Evolutionary conservation across 2,113 vertebrate genomes (phyloP), one percentile per base, ranked within the genome.

Genomic region (Macrotus californicus): DNA sequence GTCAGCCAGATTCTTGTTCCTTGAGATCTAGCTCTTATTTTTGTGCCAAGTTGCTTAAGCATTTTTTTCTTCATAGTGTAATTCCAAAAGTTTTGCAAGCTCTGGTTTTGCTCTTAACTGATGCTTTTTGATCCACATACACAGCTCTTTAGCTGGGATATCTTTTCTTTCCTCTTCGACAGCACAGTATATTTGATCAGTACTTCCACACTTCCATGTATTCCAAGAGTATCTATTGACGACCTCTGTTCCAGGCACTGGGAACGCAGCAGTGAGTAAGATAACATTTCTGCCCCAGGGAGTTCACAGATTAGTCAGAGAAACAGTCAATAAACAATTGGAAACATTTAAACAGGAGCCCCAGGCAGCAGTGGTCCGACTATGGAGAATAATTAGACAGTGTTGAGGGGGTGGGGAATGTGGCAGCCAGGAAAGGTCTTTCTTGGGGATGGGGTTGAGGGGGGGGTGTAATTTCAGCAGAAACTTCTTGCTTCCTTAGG

Each of bases 371-470:
- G 21, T 1, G 19, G 31, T 18, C 54, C 11, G 11, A 31, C 18
- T 13, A 1, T 4, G 12, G 56, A 56, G 39, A 52, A n/a, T 1
- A 22, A 56, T 7, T 26, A 4, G 80, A 5, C 15, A 52, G 34
- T 10, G 3, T 0, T 31, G 12, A 5, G 8, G 7, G 54, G 54
- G 1, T 8, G 13, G 36, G 52, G 70, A 16, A 14, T 2, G n/a
- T 3, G 4, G 29, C 0, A 26, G 77, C 16, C 41, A 39, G 41
- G 1, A 19, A 39, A 31, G 26, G 12, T 3, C 34, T 43, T 41
- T 0, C 46, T 16, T 26, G 15, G n/a, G 43, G 14, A 1, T 21
- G 24, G 12, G 29, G 36, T 52, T n/a, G n/a, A 3, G 7, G 31
- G 3, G 19, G 15, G 13, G 29, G 7, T 29, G 75, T 56, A 4